Evolutionary conservation across 2,797 vertebrate genomes (phyloP).

Genomic region (Bucorvus abyssinicus): DNA sequence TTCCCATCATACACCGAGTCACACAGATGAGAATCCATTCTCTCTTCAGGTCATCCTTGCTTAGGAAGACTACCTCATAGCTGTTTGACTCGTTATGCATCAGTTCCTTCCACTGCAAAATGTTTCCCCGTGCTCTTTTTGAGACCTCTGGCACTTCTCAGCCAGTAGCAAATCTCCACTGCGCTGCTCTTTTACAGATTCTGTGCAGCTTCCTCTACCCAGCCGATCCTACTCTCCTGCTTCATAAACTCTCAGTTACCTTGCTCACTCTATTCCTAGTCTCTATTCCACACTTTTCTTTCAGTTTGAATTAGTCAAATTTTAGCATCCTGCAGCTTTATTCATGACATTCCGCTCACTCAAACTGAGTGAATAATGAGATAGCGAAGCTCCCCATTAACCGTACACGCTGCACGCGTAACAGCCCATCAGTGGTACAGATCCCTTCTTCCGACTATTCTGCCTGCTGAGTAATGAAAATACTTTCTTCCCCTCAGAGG

Average conservation of each 20-base stretch:
- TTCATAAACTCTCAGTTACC: not conserved
- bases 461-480: not conserved
- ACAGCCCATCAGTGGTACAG: not conserved
- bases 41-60: not conserved
- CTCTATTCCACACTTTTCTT: not conserved
- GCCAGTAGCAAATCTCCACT: not conserved
- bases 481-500: not conserved
- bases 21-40: not conserved
- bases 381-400: not conserved
- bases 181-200: not conserved
- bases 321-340: not conserved
- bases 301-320: not conserved
- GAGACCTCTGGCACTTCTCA: not conserved
- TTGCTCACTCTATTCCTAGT: not conserved
- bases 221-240: not conserved
- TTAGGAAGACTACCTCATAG: not conserved
- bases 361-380: not conserved
- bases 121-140: not conserved
- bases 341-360: not conserved
- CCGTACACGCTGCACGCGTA: fast-evolving
- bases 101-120: not conserved
- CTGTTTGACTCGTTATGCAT: not conserved
- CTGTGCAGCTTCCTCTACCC: not conserved
- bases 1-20: not conserved
- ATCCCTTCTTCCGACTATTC: not conserved